phyloP scores from a whole-genome alignment of 2,113 vertebrate genomes.

The Cephalopterus ornatus region DNA sequence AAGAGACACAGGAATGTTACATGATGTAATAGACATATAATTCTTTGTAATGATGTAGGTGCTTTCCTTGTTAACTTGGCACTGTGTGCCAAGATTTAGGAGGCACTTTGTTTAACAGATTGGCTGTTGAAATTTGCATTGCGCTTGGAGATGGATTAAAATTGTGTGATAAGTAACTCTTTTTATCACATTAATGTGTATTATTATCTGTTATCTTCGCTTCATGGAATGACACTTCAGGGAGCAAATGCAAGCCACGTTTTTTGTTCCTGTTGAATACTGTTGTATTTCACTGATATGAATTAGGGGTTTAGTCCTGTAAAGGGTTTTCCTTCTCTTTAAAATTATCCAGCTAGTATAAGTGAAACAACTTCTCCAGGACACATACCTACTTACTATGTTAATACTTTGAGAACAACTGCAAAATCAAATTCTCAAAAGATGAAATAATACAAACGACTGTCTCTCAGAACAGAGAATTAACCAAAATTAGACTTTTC shows the following conservation, averaged over 20 bases:
- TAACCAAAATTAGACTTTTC: not conserved
- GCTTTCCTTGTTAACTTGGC: not conserved
- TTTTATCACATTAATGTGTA: not conserved
- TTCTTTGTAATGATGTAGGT: not conserved
- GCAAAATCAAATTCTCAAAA: not conserved
- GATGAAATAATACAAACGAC: not conserved
- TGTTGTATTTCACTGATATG: not conserved
- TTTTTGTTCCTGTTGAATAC: not conserved
- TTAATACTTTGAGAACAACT: not conserved
- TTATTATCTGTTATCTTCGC: not conserved
- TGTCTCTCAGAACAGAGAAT: not conserved
- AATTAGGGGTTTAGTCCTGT: not conserved
- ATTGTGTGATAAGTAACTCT: not conserved
- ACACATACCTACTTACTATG: not conserved
- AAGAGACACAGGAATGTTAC: not conserved
- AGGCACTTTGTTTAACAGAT: not conserved
- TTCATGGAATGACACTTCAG: not conserved
- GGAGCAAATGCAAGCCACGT: not conserved
- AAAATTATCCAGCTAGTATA: not conserved
- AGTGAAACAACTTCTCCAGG: not conserved
- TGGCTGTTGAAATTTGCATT: slow-evolving; percentile 19
- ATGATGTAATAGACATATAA: not conserved
- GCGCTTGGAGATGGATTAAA: not conserved
- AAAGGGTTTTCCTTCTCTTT: not conserved
- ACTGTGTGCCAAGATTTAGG: not conserved